Base-by-base conservation (phyloP, 2,888 invertebrate genomes). In the Stratiomys singularior region DNA sequence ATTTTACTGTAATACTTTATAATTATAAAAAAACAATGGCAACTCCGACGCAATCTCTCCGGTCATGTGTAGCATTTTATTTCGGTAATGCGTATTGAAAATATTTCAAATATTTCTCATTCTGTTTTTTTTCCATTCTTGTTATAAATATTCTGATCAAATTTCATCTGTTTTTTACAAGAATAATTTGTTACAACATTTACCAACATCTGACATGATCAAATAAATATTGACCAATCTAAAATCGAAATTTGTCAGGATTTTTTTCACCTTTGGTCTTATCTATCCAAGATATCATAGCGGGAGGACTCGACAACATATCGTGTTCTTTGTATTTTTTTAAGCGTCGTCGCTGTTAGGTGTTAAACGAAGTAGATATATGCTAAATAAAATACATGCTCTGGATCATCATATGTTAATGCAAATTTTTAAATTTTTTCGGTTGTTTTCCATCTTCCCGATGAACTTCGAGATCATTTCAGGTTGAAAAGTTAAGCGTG, bases 111-210 rank as follows among this genome's bases (percentile, higher is more conserved):
- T n/a, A n/a, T n/a, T n/a, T n/a, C n/a, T n/a, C n/a, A n/a, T n/a
- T n/a, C n/a, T n/a, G n/a, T n/a, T n/a, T n/a, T n/a, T n/a, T n/a
- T n/a, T n/a, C n/a, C 37, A 3, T 37, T 37, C 37, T 37, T 37
- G 9, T 37, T 18, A 27, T 15, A 27, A 3, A 63, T 63, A 27
- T 63, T 63, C 58, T 21, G 58, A 58, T 58, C 63, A 63, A 63
- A 27, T 63, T 63, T 63, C 28, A 63, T 27, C 63, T 63, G 63
- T 27, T 63, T 63, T 21, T n/a, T n/a, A n/a, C 37, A 37, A 27
- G 9, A 27, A 27, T 27, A 63, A 63, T 63, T 27, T 63, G 63
- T 63, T 11, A 15, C 1, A 52, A 52, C 13, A 23, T 25, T 63
- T 7, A 27, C 25, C 23, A 25, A 21, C 27, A 27, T 63, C 63